A percentile compares a stretch with the other conserved stretches of the same genome.
Conservation (phyloP, 1,140 invertebrate species). For the Cherax quadricarinatus region DNA sequence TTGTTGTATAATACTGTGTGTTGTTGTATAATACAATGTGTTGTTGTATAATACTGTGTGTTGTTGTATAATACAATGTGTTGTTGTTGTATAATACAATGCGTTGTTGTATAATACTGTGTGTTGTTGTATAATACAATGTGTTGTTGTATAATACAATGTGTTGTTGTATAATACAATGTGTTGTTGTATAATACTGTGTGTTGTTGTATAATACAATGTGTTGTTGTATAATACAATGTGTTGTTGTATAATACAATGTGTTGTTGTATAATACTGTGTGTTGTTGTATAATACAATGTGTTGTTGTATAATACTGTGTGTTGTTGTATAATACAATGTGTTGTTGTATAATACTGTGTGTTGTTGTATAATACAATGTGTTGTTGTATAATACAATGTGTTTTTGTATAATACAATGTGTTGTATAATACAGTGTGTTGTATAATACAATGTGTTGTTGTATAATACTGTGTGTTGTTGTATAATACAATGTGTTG, state of each 20-base stretch:
- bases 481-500: background rate
- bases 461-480: too few species aligned
- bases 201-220: background rate
- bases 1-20: too few species aligned
- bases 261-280: too few species aligned
- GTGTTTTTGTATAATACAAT: background rate
- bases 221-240: background rate
- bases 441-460: too few species aligned
- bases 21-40: background rate
- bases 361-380: background rate
- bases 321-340: background rate
- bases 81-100: too few species aligned
- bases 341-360: too few species aligned
- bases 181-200: too few species aligned
- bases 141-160: background rate
- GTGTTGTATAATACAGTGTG: background rate
- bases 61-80: background rate
- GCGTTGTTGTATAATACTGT: too few species aligned
- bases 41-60: too few species aligned
- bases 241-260: background rate
- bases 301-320: too few species aligned
- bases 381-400: background rate
- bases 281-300: background rate
- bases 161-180: background rate
- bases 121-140: background rate